Evolutionary conservation across 92 coral and sea anemone species (phyloP), one percentile per base, ranked within the genome.

Genomic region (Porites evermanni): DNA sequence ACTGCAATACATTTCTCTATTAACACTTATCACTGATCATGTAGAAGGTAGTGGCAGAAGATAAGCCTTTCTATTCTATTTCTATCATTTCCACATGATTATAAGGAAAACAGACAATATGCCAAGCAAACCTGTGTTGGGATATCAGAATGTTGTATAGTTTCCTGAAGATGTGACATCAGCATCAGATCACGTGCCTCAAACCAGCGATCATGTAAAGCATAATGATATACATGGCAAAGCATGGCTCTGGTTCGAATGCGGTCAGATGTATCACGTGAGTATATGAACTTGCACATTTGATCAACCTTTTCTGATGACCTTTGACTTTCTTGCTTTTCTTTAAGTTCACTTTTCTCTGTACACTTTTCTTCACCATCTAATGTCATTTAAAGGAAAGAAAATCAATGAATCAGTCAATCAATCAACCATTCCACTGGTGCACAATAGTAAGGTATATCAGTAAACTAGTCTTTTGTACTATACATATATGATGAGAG

Each of bases 191-290:
- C 98, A 7, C 99, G 94, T 74, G 99, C 98, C 75, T 95, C 99
- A 89, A 91, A 97, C 98, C 98, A 97, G 65, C 94, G 81, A 85
- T 97, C 95, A 87, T 97, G 97, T 58, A 97, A 70, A 16, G 98
- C 99, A 78, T 93, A 97, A 66, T 95, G 98, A 70, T 95, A 95
- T 14, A 97, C 93, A 72, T 97, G 98, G 86, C 99, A 97, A 71
- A 96, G 88, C 98, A 96, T 96, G 56, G 99, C 98, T 23, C 99
- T 93, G 8, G 99, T 96, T 44, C 99, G 89, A 79, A 96, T 96
- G 9, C 99, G 96, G 75, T 96, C 96, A 0, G 99, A 96, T 1
- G 96, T 94, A 53, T 96, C 99, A 65, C 95, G 94, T 77, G 99
- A 96, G 88, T 96, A 96, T 79, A 96, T 96, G 77, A 90, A 96